Percentiles rank a stretch among this genome's conserved stretches.
Conservation (phyloP, 2,888 invertebrate genomes). For the Drosophila rubida region DNA sequence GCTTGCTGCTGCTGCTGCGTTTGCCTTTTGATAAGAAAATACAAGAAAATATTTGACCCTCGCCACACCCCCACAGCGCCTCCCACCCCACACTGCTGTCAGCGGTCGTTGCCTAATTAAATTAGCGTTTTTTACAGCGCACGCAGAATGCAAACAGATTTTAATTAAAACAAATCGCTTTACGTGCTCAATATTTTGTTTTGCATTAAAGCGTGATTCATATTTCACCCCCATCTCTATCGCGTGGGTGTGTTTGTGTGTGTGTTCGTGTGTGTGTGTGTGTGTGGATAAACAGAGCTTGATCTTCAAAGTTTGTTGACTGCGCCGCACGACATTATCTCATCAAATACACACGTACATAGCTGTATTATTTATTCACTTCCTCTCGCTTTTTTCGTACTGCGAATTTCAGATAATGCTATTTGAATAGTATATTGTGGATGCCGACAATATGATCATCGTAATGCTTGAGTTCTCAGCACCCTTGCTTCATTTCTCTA, state of each 20-base stretch:
- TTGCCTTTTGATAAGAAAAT: constrained; percentile 67
- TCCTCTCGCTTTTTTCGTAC: background rate
- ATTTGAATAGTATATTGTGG: background rate
- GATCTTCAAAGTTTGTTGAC: constrained; percentile 61
- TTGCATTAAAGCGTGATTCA: constrained; percentile 49
- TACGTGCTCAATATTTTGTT: constrained; percentile 53
- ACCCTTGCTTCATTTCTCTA: background rate
- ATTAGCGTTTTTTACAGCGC: constrained; percentile 70
- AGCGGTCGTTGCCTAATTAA: constrained; percentile 59
- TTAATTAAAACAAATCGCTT: constrained; percentile 71
- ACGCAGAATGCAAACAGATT: constrained; percentile 65
- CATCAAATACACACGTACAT: constrained; percentile 9
- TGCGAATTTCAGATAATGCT: background rate
- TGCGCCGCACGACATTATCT: constrained; percentile 34
- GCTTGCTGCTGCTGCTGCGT: constrained; percentile 25
- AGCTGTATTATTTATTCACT: constrained; percentile 13
- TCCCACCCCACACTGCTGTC: background rate
- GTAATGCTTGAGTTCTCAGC: background rate
- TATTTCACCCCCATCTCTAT: background rate
- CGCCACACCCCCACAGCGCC: background rate
- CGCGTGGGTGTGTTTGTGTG: background rate
- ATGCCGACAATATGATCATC: too few relatives aligned
- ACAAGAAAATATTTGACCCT: constrained; percentile 10
- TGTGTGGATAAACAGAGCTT: constrained; percentile 29
- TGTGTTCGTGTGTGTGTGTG: background rate